Percentiles rank a stretch among this genome's conserved stretches.
Conservation (phyloP, 2,888 invertebrate genomes). For the Nomada fucata region DNA sequence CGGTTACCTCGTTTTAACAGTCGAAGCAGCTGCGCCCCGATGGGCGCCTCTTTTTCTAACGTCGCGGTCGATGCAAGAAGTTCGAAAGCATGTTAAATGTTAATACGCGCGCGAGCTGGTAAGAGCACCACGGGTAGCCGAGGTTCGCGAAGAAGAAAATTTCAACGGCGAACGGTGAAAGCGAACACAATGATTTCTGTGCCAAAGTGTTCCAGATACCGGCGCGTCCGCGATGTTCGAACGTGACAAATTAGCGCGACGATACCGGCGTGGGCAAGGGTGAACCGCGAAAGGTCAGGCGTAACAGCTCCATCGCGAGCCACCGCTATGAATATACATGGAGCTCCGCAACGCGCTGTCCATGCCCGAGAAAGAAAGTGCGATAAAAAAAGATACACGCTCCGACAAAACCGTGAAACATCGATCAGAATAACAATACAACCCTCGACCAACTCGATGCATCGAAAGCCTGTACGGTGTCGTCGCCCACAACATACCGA, state of each 20-base stretch:
- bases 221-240: slow-evolving; percentile 17
- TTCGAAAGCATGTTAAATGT: background rate
- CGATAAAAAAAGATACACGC: background rate
- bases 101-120: background rate
- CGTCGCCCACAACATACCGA: background rate
- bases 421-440: background rate
- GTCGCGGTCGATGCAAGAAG: background rate
- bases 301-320: background rate
- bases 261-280: slow-evolving; percentile 10
- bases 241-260: slow-evolving; percentile 40
- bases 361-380: slow-evolving; percentile 18
- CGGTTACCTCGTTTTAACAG: background rate
- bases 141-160: slow-evolving; percentile 9
- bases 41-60: background rate
- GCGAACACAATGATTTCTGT: slow-evolving; percentile 23
- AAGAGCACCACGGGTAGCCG: too few species aligned
- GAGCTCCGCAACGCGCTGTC: too few species aligned
- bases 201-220: slow-evolving; percentile 34
- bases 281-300: slow-evolving; percentile 5
- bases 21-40: too few species aligned
- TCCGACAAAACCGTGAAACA: background rate
- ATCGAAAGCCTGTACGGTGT: background rate
- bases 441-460: background rate
- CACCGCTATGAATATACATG: slow-evolving; percentile 26
- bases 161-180: slow-evolving; percentile 24